phyloP scores from a whole-genome alignment of 2,797 vertebrate species.

The Sciaenops ocellatus region DNA sequence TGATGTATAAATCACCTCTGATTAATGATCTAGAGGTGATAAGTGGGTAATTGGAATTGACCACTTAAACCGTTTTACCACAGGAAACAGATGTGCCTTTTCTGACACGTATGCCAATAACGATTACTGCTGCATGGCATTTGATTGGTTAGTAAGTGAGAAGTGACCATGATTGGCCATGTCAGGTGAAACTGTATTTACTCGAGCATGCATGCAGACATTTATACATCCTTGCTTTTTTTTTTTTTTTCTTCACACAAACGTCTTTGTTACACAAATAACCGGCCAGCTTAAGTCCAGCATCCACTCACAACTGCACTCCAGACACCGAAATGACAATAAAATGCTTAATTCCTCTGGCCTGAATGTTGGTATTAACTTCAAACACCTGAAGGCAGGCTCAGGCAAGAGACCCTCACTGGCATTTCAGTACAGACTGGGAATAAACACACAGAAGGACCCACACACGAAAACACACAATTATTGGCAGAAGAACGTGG shows the following conservation, averaged over 20 bases:
- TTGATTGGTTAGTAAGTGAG: constrained; percentile 37
- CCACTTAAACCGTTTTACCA: constrained; percentile 51
- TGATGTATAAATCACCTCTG: constrained; percentile 46
- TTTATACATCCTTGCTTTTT: neutral
- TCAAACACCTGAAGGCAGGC: constrained; percentile 48
- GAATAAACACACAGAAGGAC: constrained; percentile 13
- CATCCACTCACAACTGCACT: constrained; percentile 10
- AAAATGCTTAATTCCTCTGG: constrained; percentile 22
- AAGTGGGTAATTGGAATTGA: constrained; percentile 71
- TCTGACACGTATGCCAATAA: constrained; percentile 60
- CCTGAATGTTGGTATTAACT: constrained; percentile 33
- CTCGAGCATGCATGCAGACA: neutral
- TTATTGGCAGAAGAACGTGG: constrained; percentile 29
- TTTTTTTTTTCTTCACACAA: neutral
- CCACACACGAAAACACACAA: neutral
- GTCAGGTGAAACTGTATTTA: constrained; percentile 22
- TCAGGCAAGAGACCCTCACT: constrained; percentile 28
- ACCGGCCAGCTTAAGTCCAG: neutral
- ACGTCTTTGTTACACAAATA: constrained; percentile 26
- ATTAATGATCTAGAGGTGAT: constrained; percentile 67
- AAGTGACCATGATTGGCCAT: constrained; percentile 26
- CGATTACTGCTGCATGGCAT: constrained; percentile 37
- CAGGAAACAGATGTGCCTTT: constrained; percentile 53
- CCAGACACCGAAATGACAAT: constrained; percentile 36
- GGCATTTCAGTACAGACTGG: constrained; percentile 16